Base-by-base conservation (phyloP, 2,888 invertebrate genomes). In the Caenorhabditis sulstoni region DNA sequence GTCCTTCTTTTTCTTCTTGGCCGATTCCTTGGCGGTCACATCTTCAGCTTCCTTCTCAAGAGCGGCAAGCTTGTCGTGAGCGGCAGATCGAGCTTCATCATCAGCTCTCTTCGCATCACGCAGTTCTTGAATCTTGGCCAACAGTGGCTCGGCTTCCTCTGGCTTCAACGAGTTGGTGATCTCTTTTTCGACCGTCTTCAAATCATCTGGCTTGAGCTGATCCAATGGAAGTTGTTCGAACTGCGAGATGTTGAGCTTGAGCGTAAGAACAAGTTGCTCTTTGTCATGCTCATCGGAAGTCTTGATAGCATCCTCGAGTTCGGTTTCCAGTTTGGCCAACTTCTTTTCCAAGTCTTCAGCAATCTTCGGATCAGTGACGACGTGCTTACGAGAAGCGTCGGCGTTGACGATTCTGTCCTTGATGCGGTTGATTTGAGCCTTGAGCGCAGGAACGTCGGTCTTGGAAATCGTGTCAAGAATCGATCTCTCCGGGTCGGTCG, bases 231-330 rank as follows among this genome's bases (percentile, higher is more conserved):
- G 14, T 41, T 62, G 59, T n/a, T 78, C 66, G 14, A 81, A 65
- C 44, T 81, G 78, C 2, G 57, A 67, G 45, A 82, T 66, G 39
- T 62, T 79, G 53, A 75, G 18, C 22, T 50, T 78, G 22, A 78
- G 64, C 18, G 64, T 39, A 50, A 81, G 67, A 55, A 77, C 58
- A 41, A 81, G 67, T 58, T 78, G 59, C 23, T 83, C 81, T 35
- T 71, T 78, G 35, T 83, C 81, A 44, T 66, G 47, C 65, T 82
- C 73, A 29, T 81, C 75, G 75, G n/a, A 77, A 29, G 58, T 78
- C 58, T 66, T 64, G 47, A 81, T 55, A 35, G 76, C 76, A 45
- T 82, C 79, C 45, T 75, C 79, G 20, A 82, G 81, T 66, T 74
- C 66, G 20, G 57, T 39, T 62, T 75, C 53, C 57, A 75, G 66